A percentile compares a stretch with the other conserved stretches of the same genome.
Conservation (phyloP, 2,888 invertebrate genomes). For the Cepaea hortensis region DNA sequence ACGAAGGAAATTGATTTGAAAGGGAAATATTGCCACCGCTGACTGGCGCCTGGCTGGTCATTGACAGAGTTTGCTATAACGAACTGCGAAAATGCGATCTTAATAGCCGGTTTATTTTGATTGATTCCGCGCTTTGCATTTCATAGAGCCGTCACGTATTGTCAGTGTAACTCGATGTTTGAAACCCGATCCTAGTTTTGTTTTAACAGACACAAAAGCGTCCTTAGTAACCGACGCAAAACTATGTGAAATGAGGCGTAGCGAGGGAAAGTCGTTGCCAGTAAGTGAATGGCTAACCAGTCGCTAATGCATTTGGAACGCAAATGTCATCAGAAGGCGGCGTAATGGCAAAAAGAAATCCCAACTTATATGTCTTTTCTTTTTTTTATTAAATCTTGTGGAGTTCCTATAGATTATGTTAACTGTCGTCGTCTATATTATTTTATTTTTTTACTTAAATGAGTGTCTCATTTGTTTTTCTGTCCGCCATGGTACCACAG, state of each 20-base stretch:
- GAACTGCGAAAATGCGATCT: neutral
- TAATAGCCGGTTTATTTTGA: slow-evolving; percentile 1
- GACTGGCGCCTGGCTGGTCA: too few relatives aligned
- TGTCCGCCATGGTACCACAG: too few relatives aligned
- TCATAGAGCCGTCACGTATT: slow-evolving; percentile 2
- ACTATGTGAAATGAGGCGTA: neutral
- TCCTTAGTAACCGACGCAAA: slow-evolving; percentile 5
- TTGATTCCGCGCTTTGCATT: neutral
- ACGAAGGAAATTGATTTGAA: too few relatives aligned
- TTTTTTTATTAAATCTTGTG: too few relatives aligned
- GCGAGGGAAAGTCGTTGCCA: neutral
- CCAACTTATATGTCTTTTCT: too few relatives aligned
- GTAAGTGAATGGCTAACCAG: neutral
- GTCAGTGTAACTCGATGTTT: neutral
- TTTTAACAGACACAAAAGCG: neutral
- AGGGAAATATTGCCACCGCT: too few relatives aligned
- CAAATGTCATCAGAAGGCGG: neutral
- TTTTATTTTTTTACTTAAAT: too few relatives aligned
- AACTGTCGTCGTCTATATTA: too few relatives aligned
- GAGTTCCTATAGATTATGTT: too few relatives aligned
- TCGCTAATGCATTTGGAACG: neutral
- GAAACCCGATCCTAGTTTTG: neutral
- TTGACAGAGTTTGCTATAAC: neutral
- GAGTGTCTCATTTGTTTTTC: too few relatives aligned
- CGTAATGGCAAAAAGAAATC: neutral